Percentiles rank a stretch among this genome's conserved stretches.
These are phyloP conservation scores for Spinus olivaceus DNA, from an alignment of 2,797 vertebrate species.

Conservation along the genomic window DNA sequence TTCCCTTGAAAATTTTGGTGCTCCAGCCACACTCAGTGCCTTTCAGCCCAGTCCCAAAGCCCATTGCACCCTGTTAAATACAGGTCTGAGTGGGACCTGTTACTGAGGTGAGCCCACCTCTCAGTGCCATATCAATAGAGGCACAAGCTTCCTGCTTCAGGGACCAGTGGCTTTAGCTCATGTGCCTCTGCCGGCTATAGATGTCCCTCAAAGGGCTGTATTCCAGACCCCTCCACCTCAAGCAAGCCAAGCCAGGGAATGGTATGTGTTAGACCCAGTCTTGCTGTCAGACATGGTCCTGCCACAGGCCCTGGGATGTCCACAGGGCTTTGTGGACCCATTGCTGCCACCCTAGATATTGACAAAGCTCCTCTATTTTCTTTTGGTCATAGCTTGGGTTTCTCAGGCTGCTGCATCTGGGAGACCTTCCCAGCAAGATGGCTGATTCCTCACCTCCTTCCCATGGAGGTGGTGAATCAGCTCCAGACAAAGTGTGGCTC, in stretches of 20 bases:
- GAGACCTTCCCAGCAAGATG: neutral
- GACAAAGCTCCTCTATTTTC: neutral
- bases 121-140: neutral
- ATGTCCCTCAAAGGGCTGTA: neutral
- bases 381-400: neutral
- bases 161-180: neutral
- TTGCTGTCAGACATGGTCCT: neutral
- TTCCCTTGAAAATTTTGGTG: neutral
- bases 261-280: neutral
- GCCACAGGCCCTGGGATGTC: neutral
- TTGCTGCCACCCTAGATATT: fast-evolving
- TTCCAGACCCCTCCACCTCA: neutral
- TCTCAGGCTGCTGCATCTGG: neutral
- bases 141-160: neutral
- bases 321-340: fast-evolving
- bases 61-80: neutral
- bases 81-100: neutral
- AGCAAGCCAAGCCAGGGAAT: neutral
- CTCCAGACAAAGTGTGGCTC: neutral
- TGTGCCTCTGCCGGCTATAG: neutral
- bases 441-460: neutral
- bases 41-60: neutral
- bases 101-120: neutral
- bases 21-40: neutral
- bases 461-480: no score